Base-by-base conservation (phyloP, 2,113 vertebrate genomes). In the Rousettus leschenaultii region DNA sequence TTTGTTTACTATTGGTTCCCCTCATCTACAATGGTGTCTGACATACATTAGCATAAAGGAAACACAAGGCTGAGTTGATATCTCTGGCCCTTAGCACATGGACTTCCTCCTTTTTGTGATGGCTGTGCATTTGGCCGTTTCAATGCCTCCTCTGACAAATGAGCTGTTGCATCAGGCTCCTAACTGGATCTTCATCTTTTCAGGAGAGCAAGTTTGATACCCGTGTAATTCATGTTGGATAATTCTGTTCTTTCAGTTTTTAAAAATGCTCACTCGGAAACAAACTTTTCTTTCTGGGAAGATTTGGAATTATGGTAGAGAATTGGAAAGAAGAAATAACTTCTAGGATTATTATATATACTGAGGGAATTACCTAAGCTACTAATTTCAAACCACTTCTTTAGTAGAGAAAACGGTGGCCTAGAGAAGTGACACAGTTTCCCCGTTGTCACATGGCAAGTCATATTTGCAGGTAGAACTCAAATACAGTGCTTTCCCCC, bases 1-100 rank as follows among this genome's bases (percentile, higher is more conserved):
- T 79, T 73, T 30, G 15, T 74, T 91, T 93, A 12, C 11, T 16
- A 3, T 73, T 3, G 12, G 48, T n/a, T 21, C 16, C 7, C 7
- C 51, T 55, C 45, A 38, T 35, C 12, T 51, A 70, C 26, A 65
- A 59, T 35, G 51, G 10, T 61, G 15, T 63, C 38, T 82, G 45
- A 94, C 35, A 40, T 16, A 13, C 35, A 71, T 51, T 14, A 66
- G 4, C 15, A 9, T n/a, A 84, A 33, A 85, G 4, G 22, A 48
- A 24, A 35, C 77, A 45, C 73, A 82, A 24, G 74, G 38, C 48
- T 3, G 26, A 51, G 30, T 89, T 59, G 70, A 19, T 38, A 30
- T 3, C 59, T 26, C 1, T 19, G 57, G 6, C 14, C 40, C n/a
- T 45, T 24, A 14, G 35, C 16, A 18, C 40, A 6, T 0, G 22